Percentiles rank a stretch among this genome's conserved stretches.
Conservation (phyloP, 2,888 invertebrate species). For the Chrysodeixis includens region DNA sequence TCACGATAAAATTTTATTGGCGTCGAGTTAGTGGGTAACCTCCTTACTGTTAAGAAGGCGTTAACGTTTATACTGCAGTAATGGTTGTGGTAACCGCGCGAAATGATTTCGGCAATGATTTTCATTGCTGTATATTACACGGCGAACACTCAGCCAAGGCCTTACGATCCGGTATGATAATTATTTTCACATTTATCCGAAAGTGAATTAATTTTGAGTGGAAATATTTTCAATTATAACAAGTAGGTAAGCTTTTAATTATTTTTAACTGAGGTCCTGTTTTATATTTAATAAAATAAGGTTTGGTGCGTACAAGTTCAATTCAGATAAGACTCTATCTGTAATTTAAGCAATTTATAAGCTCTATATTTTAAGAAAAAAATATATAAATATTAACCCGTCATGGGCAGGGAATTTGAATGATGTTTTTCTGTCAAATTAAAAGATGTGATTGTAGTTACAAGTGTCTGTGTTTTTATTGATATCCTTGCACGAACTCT, state of each 20-base stretch:
- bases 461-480: background rate
- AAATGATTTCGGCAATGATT: constrained; percentile 47
- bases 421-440: background rate
- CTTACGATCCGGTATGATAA: constrained; percentile 44
- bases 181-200: constrained; percentile 56
- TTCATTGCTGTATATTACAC: constrained; percentile 49
- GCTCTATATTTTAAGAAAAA: too few species aligned
- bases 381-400: too few species aligned
- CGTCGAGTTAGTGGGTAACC: constrained; percentile 36
- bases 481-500: background rate
- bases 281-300: background rate
- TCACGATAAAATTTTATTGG: constrained; percentile 32
- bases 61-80: constrained; percentile 49
- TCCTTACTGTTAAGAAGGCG: constrained; percentile 41
- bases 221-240: constrained; percentile 27
- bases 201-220: constrained; percentile 35
- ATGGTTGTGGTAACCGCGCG: constrained; percentile 33
- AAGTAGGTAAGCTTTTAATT: constrained; percentile 8
- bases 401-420: too few species aligned
- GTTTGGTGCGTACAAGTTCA: background rate
- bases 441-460: background rate
- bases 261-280: background rate
- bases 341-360: too few species aligned
- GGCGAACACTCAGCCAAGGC: constrained; percentile 47
- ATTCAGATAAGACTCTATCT: background rate